phyloP scores from a whole-genome alignment of 1,140 invertebrate genomes.

The Lethocerus indicus region DNA sequence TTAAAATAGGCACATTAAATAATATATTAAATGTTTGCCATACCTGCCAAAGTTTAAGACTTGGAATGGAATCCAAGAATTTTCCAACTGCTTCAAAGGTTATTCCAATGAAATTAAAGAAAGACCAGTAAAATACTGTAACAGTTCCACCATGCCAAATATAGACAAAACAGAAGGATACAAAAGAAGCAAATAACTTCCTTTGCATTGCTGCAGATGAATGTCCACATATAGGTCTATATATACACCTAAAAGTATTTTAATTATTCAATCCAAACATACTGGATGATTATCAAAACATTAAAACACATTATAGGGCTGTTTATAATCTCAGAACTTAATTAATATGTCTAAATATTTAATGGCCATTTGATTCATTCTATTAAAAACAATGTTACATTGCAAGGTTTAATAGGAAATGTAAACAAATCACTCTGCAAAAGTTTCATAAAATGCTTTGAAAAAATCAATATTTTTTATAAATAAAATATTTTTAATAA shows the following conservation, averaged over 20 bases:
- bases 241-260: constrained; percentile 62
- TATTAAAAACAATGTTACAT: no score
- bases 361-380: no score
- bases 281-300: no score
- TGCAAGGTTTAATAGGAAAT: no score
- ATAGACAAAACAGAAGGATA: constrained; percentile 73
- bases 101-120: constrained; percentile 64
- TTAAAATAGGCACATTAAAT: not conserved
- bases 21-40: not conserved
- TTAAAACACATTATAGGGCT: no score
- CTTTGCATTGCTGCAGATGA: constrained; percentile 27
- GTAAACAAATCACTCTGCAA: no score
- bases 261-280: no score
- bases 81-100: constrained; percentile 45
- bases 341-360: no score
- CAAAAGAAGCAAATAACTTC: constrained; percentile 52
- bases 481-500: no score
- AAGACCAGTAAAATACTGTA: constrained; percentile 68
- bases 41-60: constrained; percentile 19
- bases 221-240: constrained; percentile 43
- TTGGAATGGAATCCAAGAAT: constrained; percentile 24
- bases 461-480: no score
- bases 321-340: no score
- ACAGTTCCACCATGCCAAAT: constrained; percentile 73
- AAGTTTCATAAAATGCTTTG: no score